These are phyloP conservation scores for Cancer borealis DNA, from an alignment of 2,888 invertebrate genomes.

Conservation along the genomic window DNA sequence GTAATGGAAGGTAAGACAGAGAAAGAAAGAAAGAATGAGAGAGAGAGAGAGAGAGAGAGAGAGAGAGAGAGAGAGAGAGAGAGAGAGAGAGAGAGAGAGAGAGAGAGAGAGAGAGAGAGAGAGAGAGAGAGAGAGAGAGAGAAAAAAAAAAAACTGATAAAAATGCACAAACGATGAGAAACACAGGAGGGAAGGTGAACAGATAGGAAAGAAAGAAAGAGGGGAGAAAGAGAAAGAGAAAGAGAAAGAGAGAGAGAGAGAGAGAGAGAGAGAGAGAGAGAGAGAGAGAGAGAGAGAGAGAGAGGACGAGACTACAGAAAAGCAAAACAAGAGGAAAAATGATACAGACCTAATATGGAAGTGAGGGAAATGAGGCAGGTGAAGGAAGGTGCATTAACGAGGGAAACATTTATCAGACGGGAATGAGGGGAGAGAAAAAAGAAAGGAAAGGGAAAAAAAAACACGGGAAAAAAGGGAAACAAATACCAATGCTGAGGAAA, in stretches of 20 bases:
- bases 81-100: constrained; percentile 5
- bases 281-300: neutral
- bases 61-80: neutral
- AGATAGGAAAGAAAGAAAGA: neutral
- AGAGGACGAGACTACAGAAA: too few relatives aligned
- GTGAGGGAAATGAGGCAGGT: too few relatives aligned
- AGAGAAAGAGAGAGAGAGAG: constrained; percentile 18
- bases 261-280: constrained; percentile 40
- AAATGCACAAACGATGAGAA: too few relatives aligned
- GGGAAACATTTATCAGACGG: too few relatives aligned
- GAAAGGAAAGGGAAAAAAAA: too few relatives aligned
- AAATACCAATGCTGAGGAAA: too few relatives aligned
- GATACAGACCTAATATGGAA: too few relatives aligned
- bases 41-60: constrained; percentile 2
- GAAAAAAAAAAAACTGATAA: neutral
- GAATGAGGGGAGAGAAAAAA: too few relatives aligned
- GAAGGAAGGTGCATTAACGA: too few relatives aligned
- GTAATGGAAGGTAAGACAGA: neutral
- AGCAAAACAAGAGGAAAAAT: too few relatives aligned
- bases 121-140: constrained; percentile 35
- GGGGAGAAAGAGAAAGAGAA: constrained; percentile 42
- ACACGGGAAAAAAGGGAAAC: too few relatives aligned
- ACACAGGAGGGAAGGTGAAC: neutral
- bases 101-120: constrained; percentile 41
- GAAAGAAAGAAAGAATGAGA: neutral